Percentiles rank a stretch among this genome's conserved stretches.
These are phyloP conservation scores for Orchesella cincta DNA, from an alignment of 1,140 invertebrate species.

Conservation along the genomic window DNA sequence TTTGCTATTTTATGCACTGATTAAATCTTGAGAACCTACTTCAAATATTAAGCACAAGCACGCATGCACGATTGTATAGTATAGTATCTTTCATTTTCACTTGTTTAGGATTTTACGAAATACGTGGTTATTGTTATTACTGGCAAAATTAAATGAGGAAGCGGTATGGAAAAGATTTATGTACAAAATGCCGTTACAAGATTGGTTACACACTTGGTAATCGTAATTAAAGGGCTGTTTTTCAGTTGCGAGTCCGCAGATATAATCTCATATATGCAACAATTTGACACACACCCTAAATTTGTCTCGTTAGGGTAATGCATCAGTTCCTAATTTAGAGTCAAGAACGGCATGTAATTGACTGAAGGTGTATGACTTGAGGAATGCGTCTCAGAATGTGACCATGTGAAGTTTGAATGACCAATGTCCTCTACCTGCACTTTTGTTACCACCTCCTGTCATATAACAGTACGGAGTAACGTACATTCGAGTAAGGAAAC, in stretches of 20 bases:
- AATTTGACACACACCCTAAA: too few relatives aligned
- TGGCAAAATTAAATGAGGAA: background rate
- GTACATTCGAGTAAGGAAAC: background rate
- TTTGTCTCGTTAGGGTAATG: background rate
- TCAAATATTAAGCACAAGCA: background rate
- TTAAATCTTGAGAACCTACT: background rate
- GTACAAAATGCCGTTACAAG: background rate
- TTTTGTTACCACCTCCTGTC: background rate
- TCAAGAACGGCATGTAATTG: too few relatives aligned
- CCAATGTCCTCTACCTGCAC: background rate
- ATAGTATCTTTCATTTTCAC: background rate
- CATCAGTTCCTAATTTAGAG: too few relatives aligned
- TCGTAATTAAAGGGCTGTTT: background rate
- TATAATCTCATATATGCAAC: background rate
- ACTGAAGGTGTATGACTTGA: too few relatives aligned
- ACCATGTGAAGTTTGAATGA: background rate
- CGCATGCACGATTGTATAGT: background rate
- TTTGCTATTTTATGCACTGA: slow-evolving; percentile 3
- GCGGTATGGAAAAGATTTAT: background rate
- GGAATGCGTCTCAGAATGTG: background rate
- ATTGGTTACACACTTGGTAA: background rate
- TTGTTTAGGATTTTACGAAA: background rate
- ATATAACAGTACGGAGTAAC: background rate
- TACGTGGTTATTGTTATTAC: background rate
- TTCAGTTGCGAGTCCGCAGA: background rate